These are phyloP conservation scores for Apteryx mantelli DNA, from an alignment of 2,113 vertebrate species.

Conservation along the genomic window DNA sequence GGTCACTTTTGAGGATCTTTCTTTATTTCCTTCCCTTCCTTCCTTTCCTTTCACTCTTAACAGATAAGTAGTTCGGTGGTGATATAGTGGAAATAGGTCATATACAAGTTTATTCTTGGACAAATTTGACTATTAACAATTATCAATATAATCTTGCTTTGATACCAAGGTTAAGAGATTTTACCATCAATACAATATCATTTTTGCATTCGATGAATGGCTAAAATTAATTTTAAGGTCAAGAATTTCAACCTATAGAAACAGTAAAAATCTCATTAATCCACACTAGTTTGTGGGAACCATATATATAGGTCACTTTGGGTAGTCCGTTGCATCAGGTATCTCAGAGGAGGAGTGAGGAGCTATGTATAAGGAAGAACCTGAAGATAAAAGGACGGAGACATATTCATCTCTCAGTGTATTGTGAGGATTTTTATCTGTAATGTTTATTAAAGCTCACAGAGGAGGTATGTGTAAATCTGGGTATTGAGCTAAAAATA, in stretches of 20 bases:
- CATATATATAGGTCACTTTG: neutral
- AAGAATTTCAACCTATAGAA: neutral
- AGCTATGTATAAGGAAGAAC: neutral
- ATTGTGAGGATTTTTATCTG: slow-evolving; percentile 7
- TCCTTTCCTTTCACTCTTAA: neutral
- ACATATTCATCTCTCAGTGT: neutral
- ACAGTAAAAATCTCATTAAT: neutral
- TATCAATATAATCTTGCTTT: neutral
- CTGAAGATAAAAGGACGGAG: neutral
- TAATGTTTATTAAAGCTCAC: slow-evolving; percentile 1
- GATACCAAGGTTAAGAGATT: neutral
- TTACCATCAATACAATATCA: neutral
- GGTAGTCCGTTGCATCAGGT: neutral
- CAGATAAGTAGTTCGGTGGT: neutral
- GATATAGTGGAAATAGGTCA: neutral
- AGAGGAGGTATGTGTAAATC: neutral
- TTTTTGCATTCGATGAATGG: neutral
- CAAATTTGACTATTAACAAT: neutral
- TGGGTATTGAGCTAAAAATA: neutral
- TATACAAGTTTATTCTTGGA: neutral
- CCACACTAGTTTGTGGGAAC: neutral
- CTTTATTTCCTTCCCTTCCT: neutral
- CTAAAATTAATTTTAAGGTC: neutral
- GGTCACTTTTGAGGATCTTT: neutral
- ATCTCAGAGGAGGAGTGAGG: neutral